These are phyloP conservation scores for Etia nguti DNA, from an alignment of 2,113 vertebrate species.

Conservation along the genomic window DNA sequence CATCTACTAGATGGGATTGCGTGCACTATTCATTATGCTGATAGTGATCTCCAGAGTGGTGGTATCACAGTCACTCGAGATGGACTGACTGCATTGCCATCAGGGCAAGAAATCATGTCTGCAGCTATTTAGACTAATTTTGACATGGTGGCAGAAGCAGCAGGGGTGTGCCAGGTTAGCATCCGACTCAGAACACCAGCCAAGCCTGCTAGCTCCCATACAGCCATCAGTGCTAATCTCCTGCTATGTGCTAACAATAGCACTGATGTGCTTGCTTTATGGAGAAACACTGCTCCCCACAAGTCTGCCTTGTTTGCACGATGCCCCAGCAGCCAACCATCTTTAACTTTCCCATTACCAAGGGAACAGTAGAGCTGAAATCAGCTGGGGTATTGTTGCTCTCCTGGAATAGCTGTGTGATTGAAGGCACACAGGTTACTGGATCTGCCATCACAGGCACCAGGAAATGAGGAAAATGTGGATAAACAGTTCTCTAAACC, in stretches of 20 bases:
- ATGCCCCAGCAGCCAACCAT: slow-evolving; percentile 34
- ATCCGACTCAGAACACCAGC: slow-evolving; percentile 47
- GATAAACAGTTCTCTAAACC: slow-evolving; percentile 57
- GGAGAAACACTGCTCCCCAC: slow-evolving; percentile 30
- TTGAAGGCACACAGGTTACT: slow-evolving; percentile 46
- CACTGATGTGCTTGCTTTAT: slow-evolving; percentile 60
- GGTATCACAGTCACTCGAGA: slow-evolving; percentile 36
- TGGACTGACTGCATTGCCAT: slow-evolving; percentile 28
- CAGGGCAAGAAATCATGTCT: slow-evolving; percentile 44
- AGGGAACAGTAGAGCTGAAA: slow-evolving; percentile 44
- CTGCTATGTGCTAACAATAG: slow-evolving; percentile 65
- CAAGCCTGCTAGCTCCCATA: slow-evolving; percentile 48
- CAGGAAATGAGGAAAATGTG: slow-evolving; percentile 25
- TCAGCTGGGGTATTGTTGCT: slow-evolving; percentile 42
- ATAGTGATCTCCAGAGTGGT: slow-evolving; percentile 39
- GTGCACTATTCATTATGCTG: slow-evolving; percentile 25
- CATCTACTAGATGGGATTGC: slow-evolving; percentile 19
- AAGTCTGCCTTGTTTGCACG: slow-evolving; percentile 34
- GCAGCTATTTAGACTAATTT: slow-evolving; percentile 56
- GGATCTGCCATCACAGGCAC: background rate
- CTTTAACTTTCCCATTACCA: slow-evolving; percentile 46
- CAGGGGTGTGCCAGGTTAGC: slow-evolving; percentile 50
- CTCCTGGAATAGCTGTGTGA: slow-evolving; percentile 33
- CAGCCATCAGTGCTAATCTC: slow-evolving; percentile 63
- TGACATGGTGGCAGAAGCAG: slow-evolving; percentile 44